A percentile compares a stretch with the other conserved stretches of the same genome.
These are phyloP conservation scores for Ophiothrix spiculata DNA, from an alignment of 35 echinoderm and acorn worm species.

Conservation along the genomic window DNA sequence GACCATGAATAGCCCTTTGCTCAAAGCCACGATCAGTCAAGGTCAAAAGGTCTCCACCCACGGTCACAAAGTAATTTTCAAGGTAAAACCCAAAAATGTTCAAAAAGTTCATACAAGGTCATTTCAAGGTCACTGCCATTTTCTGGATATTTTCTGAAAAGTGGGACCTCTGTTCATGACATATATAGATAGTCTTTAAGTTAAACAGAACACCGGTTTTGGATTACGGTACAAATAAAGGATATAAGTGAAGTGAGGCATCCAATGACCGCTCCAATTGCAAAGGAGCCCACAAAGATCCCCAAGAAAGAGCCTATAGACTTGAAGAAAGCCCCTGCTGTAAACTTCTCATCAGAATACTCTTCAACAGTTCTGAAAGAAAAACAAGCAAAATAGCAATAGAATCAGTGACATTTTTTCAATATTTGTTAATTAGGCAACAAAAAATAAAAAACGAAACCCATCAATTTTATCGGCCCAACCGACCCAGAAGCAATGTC, in stretches of 20 bases:
- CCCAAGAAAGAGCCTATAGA: conserved; percentile 74
- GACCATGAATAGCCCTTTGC: too few species aligned
- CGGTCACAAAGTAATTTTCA: too few species aligned
- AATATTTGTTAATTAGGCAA: neutral
- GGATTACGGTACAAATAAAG: conserved; percentile 39
- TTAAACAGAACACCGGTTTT: too few species aligned
- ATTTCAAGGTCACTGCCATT: too few species aligned
- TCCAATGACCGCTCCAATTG: conserved; percentile 82
- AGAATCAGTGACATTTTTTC: neutral
- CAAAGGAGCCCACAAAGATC: conserved; percentile 91
- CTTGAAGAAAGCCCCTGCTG: conserved; percentile 60
- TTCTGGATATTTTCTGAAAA: too few species aligned
- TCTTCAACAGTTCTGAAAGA: conserved; percentile 77
- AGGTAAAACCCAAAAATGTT: too few species aligned
- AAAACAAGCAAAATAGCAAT: neutral
- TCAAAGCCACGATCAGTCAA: too few species aligned
- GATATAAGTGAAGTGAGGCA: conserved; percentile 92
- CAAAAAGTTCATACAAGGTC: too few species aligned
- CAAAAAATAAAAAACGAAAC: neutral
- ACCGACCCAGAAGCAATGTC: neutral
- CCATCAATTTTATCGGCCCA: neutral
- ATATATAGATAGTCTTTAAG: too few species aligned
- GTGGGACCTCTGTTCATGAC: too few species aligned
- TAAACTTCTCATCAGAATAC: conserved; percentile 53
- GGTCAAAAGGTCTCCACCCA: too few species aligned